phyloP scores from a whole-genome alignment of 2,113 vertebrate genomes.

The Malurus elegans region DNA sequence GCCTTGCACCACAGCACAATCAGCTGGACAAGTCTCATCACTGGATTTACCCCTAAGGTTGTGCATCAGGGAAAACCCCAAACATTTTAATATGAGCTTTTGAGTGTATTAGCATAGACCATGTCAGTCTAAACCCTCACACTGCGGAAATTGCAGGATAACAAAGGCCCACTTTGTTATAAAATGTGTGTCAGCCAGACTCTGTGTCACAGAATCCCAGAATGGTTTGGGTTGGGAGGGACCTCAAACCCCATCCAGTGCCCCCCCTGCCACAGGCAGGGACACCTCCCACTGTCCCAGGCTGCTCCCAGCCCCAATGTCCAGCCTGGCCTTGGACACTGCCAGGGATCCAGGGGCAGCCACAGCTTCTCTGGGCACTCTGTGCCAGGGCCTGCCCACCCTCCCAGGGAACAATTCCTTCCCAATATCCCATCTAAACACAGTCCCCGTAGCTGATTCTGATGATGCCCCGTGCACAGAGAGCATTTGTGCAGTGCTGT shows the following conservation, averaged over 20 bases:
- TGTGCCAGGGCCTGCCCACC: too few species aligned
- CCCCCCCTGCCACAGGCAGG: too few species aligned
- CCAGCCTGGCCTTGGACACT: too few species aligned
- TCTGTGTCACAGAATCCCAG: background rate
- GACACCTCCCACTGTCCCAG: too few species aligned
- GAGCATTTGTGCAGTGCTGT: background rate
- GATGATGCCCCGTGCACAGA: background rate
- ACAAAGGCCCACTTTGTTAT: background rate
- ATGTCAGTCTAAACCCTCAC: background rate
- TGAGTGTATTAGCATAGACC: background rate
- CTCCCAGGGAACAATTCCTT: too few species aligned
- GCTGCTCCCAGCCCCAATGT: too few species aligned
- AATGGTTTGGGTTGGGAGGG: too few species aligned
- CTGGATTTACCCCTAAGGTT: background rate
- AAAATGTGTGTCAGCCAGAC: background rate
- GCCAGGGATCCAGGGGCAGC: too few species aligned
- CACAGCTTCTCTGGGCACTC: too few species aligned
- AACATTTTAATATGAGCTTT: background rate
- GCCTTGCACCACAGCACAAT: background rate
- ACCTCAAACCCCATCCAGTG: too few species aligned
- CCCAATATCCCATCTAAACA: background rate
- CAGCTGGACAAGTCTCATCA: background rate
- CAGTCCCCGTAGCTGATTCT: background rate
- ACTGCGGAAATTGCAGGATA: background rate
- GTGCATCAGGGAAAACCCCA: background rate